Conservation (phyloP, 2,113 vertebrate genomes). For the Sturnus vulgaris region DNA sequence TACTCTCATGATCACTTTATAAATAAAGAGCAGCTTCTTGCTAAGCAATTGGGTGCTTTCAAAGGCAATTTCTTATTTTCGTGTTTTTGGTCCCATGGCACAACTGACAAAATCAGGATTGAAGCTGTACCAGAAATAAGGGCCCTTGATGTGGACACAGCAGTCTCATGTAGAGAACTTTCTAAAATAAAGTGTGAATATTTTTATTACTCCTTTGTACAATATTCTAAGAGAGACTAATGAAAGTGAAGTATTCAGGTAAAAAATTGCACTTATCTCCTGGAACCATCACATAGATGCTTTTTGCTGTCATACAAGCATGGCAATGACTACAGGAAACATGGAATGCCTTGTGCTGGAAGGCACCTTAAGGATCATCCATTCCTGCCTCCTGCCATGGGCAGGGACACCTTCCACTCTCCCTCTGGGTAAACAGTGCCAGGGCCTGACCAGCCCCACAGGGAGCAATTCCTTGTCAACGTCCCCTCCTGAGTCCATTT, state of each 20-base stretch:
- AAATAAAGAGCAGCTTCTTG: not conserved
- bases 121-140: not conserved
- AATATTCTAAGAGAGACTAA: slow-evolving; percentile 74
- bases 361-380: not conserved
- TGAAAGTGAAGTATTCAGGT: slow-evolving; percentile 66
- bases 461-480: not conserved
- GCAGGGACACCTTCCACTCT: not conserved
- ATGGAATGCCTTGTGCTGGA: not conserved
- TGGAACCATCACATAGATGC: not conserved
- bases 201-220: slow-evolving; percentile 81
- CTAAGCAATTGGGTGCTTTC: not conserved
- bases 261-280: not conserved
- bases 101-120: too few relatives aligned
- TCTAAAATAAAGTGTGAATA: slow-evolving; percentile 79
- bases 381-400: not conserved
- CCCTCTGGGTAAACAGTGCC: not conserved
- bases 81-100: not conserved
- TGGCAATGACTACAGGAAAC: too few relatives aligned
- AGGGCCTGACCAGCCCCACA: too few relatives aligned
- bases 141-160: slow-evolving; percentile 57
- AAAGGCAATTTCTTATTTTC: not conserved
- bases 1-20: too few relatives aligned
- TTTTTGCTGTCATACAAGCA: not conserved
- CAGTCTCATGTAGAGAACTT: slow-evolving; percentile 71
- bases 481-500: not conserved